These are phyloP conservation scores for Pagrus major DNA, from an alignment of 2,113 vertebrate genomes.

Conservation along the genomic window DNA sequence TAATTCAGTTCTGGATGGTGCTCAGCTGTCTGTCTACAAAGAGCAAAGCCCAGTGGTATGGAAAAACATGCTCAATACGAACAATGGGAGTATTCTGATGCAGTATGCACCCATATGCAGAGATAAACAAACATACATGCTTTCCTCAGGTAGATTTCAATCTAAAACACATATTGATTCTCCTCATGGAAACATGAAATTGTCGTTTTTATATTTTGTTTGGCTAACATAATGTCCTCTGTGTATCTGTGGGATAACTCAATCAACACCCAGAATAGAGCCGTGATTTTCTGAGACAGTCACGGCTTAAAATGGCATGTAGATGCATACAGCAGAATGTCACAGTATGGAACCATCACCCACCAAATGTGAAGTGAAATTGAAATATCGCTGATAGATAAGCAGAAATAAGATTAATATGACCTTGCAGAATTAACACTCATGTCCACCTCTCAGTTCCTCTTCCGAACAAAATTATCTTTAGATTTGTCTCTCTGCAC, in stretches of 20 bases:
- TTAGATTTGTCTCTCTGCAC: not conserved
- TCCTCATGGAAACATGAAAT: not conserved
- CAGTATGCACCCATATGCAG: not conserved
- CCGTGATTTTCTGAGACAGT: not conserved
- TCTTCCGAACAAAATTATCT: not conserved
- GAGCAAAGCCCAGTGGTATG: not conserved
- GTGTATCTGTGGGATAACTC: not conserved
- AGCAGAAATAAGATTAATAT: not conserved
- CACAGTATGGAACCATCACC: not conserved
- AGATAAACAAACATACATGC: not conserved
- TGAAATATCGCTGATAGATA: not conserved
- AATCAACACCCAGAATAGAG: not conserved
- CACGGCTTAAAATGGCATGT: conserved; percentile 4
- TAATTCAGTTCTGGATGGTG: conserved; percentile 33
- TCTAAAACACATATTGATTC: not conserved
- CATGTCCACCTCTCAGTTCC: not conserved
- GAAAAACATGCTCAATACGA: conserved; percentile 22
- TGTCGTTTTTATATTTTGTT: not conserved
- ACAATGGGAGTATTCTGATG: conserved; percentile 11
- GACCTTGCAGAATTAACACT: not conserved
- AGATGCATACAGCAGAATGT: not conserved
- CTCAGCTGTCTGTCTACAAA: conserved; percentile 29
- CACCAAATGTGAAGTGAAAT: not conserved
- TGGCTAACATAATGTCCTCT: not conserved
- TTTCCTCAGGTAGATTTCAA: not conserved